Evolutionary conservation across 2,113 vertebrate genomes (phyloP).

Genomic region (Aptenodytes forsteri): DNA sequence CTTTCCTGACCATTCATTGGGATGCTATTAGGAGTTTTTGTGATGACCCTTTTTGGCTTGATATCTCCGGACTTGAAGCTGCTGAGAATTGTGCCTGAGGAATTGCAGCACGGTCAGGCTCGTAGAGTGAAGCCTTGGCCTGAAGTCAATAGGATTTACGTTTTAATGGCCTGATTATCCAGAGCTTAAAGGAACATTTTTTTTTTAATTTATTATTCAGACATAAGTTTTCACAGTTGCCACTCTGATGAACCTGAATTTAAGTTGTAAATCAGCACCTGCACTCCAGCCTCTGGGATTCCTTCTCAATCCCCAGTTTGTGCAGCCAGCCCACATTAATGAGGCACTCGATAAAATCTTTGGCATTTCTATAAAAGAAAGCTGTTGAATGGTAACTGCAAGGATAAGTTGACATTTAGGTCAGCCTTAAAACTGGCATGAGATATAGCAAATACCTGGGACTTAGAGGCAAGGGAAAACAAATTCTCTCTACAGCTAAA

Average conservation of each 20-base stretch:
- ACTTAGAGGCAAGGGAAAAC: slow-evolving; percentile 60
- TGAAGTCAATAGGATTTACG: slow-evolving; percentile 23
- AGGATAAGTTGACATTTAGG: slow-evolving; percentile 63
- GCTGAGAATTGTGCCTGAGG: background rate
- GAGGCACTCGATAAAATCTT: slow-evolving; percentile 59
- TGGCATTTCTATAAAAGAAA: slow-evolving; percentile 68
- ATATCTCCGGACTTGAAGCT: background rate
- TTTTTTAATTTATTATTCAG: slow-evolving; percentile 12
- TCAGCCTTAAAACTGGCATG: slow-evolving; percentile 60
- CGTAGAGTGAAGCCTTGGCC: background rate
- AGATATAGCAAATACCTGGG: slow-evolving; percentile 61
- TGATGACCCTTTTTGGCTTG: background rate
- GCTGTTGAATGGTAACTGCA: slow-evolving; percentile 49
- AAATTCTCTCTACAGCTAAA: slow-evolving; percentile 60
- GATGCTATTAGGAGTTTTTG: background rate
- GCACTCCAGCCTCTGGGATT: slow-evolving; percentile 17
- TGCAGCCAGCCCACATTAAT: slow-evolving; percentile 47
- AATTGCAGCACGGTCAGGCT: background rate
- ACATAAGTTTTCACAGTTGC: slow-evolving; percentile 12
- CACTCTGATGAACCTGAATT: slow-evolving; percentile 39
- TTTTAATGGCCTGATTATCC: slow-evolving; percentile 50
- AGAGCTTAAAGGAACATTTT: slow-evolving; percentile 20
- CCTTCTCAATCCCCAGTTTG: slow-evolving; percentile 50
- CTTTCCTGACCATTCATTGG: background rate
- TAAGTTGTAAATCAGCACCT: slow-evolving; percentile 57